Conservation (phyloP, 2,113 vertebrate genomes). For the Morone saxatilis region DNA sequence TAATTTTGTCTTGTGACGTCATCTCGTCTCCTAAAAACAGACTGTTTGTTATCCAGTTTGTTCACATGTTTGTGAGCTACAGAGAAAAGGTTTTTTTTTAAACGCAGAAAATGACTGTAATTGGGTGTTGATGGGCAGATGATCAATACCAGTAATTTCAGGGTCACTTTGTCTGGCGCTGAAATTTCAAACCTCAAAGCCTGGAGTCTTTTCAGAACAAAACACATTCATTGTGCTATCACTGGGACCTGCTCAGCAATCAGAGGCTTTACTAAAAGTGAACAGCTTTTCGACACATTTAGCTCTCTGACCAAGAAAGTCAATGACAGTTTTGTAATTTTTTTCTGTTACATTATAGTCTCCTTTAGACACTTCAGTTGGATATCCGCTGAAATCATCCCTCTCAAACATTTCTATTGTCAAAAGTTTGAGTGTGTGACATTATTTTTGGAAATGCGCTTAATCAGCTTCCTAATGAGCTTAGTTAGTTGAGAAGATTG, state of each 20-base stretch:
- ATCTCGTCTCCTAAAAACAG: not conserved
- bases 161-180: conserved; percentile 5
- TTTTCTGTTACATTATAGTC: not conserved
- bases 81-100: not conserved
- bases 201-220: not conserved
- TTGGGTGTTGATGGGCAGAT: not conserved
- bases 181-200: not conserved
- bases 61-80: not conserved
- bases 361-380: not conserved
- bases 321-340: not conserved
- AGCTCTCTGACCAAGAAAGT: not conserved
- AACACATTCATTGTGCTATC: not conserved
- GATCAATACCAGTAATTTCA: conserved; percentile 39
- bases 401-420: not conserved
- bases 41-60: conserved; percentile 6
- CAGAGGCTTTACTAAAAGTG: not conserved
- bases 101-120: conserved; percentile 5
- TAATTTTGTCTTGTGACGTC: conserved; percentile 28
- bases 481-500: no score
- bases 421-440: not conserved
- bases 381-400: not conserved
- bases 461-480: not conserved
- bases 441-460: not conserved
- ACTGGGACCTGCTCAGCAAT: not conserved
- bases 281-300: not conserved